Base-by-base conservation (phyloP, 2,797 vertebrate species). In the Hemitrygon akajei region DNA sequence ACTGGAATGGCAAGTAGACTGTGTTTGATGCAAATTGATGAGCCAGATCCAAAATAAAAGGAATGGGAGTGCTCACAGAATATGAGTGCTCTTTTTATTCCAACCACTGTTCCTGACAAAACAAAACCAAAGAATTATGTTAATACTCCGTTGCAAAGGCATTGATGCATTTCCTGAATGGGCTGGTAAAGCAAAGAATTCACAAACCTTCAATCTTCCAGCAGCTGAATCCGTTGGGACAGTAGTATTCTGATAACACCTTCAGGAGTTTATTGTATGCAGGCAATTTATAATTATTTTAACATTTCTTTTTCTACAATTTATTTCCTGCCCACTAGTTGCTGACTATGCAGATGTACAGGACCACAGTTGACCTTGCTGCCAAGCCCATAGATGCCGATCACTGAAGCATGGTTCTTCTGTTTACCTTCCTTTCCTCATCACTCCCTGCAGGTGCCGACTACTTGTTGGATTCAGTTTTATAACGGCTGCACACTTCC, bases 201-300 rank as follows among this genome's bases (percentile, higher is more conserved):
- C 82, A 63, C 30, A 86, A 60, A 86, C 82, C 82, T 60, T 60
- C 58, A 86, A 86, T 86, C 82, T 86, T 86, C 82, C 60, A 47
- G 58, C 82, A 63, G 56, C 82, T 86, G 82, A 86, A 86, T 86
- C 82, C 82, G 60, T 56, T 63, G 56, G 82, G 82, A 60, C 82
- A 86, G n/a, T n/a, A n/a, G 11, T 86, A 86, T 37, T 63, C 82
- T 14, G 12, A 86, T 58, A 86, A 86, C 30, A 27, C 82, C 82
- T 86, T 86, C 82, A 86, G 82, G 56, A 86, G 58, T 86, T 86
- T 86, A 86, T 86, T 86, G n/a, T 86, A 27, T 86, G 58, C 82
- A 86, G 56, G 82, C 58, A 86, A 86, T 86, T 30, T 86, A 7
- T 25, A 86, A 86, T 60, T 86, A 63, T 86, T 86, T 30, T 14